Evolutionary conservation across 2,797 vertebrate species (phyloP).

Genomic region (Oryzias dopingdopingensis): DNA sequence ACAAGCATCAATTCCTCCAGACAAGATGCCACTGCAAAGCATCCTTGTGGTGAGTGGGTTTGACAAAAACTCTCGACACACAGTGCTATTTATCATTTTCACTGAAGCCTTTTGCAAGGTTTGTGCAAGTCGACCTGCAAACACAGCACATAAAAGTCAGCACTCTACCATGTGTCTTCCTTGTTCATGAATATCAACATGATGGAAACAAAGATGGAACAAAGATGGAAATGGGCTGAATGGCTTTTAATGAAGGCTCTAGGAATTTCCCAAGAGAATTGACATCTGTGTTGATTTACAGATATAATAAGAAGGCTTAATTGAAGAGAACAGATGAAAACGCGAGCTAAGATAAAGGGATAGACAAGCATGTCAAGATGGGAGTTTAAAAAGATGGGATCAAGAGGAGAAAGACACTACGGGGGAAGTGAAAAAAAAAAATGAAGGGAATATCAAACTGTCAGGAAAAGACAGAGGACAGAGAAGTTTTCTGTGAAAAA

Average conservation of each 20-base stretch:
- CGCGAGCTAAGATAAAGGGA: conserved; percentile 37
- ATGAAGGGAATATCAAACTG: conserved; percentile 49
- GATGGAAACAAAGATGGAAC: conserved; percentile 39
- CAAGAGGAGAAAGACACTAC: conserved; percentile 54
- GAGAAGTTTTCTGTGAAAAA: conserved; percentile 39
- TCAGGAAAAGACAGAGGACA: conserved; percentile 39
- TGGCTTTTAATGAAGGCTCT: conserved; percentile 67
- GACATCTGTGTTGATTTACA: conserved; percentile 59
- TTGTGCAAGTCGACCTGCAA: conserved; percentile 55
- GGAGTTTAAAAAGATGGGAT: conserved; percentile 41
- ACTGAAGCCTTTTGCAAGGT: conserved; percentile 79
- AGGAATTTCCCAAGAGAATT: conserved; percentile 52
- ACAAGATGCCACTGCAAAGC: conserved; percentile 80
- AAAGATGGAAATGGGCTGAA: conserved; percentile 62
- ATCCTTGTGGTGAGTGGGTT: conserved; percentile 79
- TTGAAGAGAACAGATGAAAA: conserved; percentile 64
- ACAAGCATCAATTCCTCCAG: conserved; percentile 80
- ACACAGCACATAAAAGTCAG: conserved; percentile 45
- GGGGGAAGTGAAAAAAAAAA: conserved; percentile 41
- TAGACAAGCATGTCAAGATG: conserved; percentile 52
- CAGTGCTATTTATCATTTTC: conserved; percentile 82
- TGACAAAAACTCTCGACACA: conserved; percentile 69
- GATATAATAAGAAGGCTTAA: conserved; percentile 56
- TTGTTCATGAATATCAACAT: conserved; percentile 41
- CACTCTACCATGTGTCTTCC: conserved; percentile 27